Evolutionary conservation across 2,113 vertebrate genomes (phyloP), one percentile per base, ranked within the genome.

Genomic region (Pithys albifrons): DNA sequence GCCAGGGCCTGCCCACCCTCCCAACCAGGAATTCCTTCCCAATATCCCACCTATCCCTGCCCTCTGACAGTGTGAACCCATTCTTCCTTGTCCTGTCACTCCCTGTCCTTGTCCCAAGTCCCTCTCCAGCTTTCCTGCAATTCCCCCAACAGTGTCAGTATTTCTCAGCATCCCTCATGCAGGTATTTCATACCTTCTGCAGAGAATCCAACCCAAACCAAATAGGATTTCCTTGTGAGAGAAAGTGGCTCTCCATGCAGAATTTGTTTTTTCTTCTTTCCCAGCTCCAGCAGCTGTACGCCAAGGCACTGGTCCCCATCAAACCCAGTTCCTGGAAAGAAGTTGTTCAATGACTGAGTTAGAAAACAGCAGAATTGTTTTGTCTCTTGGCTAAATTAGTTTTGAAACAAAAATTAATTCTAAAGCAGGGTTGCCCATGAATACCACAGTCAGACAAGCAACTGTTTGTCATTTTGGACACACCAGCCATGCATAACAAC

Each of bases 261-360:
- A 78, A 99, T 62, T 73, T 98, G 99, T 35, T 82, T 98, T 82
- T 96, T 99, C 88, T 95, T 98, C 27, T 69, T 98, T 27, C 98
- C 98, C 7, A 99, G 74, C 95, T 99, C 98, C 80, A 99, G 91
- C 81, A 99, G 98, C 94, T 99, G 99, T 19, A 99, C 97, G 5
- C 98, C 99, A 1, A 99, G 98, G 75, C 98, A 98, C 82, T 99
- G 99, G 24, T 99, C 98, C 3, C 99, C 99, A 86, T 99, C 98
- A 93, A 99, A 99, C 1, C 99, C 99, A 19, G 98, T 98, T 37
- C 98, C 99, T 99, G 96, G 46, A 14, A 64, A 91, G 58, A 96
- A 87, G 41, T 61, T 67, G 14, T 91, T 78, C 61, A 89, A 35
- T 39, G 9, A 75, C 12, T 43, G 13, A 8, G 15, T 87, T 61